Base-by-base conservation (phyloP, 2,888 invertebrate genomes). In the Drosophila aldrichi region DNA sequence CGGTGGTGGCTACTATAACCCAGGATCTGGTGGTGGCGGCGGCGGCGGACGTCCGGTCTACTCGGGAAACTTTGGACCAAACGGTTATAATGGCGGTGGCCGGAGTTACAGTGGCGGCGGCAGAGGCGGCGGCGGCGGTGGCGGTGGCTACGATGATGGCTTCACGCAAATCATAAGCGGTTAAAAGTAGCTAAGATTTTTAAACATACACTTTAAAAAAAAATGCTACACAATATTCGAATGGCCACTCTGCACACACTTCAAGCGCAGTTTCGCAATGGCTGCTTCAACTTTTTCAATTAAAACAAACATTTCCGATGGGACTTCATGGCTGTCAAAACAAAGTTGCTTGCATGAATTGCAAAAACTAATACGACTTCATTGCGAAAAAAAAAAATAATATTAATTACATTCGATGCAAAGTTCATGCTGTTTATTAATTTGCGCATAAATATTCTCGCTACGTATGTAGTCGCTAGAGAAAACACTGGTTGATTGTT, bases 151-250 rank as follows among this genome's bases (percentile, higher is more conserved):
- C 34, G 82, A 88, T 54, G 69, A 67, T 44, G 86, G 69, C 5
- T 54, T 88, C 2, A 82, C 83, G 58, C 83, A 84, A 74, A 70
- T 83, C 67, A 84, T 84, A 49, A 69, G 76, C 32, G 85, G 80
- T 41, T 88, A 73, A 75, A 48, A 20, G 18, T 16, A 34, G 34
- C 34, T 43, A 8, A 49, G 41, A 34, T n/a, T 0, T 38, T 29
- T 18, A 46, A 55, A 59, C 16, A 36, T n/a, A 8, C 18, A 46
- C 4, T n/a, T 7, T 29, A 20, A 22, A 44, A 34, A 46, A 58
- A 60, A n/a, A 4, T 2, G 32, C 43, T 20, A 34, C 25, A 34
- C 7, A 12, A 43, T 20, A 32, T 60, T 29, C 43, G 22, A 32
- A 18, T 12, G 34, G 14, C n/a, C 29, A 36, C 5, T 8, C 7